phyloP scores from a whole-genome alignment of 2,797 vertebrate genomes.

The Helarctos malayanus region DNA sequence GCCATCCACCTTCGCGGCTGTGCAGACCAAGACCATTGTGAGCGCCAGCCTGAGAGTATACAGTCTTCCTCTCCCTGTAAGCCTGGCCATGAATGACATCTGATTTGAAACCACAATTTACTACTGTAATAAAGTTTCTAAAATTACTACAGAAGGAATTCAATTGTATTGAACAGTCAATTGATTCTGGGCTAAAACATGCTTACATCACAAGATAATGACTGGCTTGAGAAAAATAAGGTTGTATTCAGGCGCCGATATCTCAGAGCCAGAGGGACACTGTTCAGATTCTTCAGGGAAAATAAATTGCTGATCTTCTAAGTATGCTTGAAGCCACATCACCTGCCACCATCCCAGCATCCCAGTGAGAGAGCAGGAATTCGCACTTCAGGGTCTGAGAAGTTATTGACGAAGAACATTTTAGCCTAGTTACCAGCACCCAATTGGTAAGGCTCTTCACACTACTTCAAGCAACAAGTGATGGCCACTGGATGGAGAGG shows the following conservation, averaged over 20 bases:
- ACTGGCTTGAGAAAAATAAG: conserved; percentile 57
- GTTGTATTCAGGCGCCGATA: background rate
- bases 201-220: conserved; percentile 71
- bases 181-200: conserved; percentile 73
- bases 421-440: background rate
- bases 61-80: rapidly evolving
- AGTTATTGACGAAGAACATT: rapidly evolving
- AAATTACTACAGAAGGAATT: conserved; percentile 82
- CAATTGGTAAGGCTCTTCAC: background rate
- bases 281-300: background rate
- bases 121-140: conserved; percentile 80
- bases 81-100: conserved; percentile 3
- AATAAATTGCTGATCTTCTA: background rate
- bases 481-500: background rate
- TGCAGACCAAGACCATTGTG: background rate
- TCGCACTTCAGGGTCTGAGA: background rate
- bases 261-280: background rate
- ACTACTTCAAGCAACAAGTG: background rate
- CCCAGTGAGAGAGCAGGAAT: background rate
- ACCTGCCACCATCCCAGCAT: background rate
- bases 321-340: background rate
- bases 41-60: background rate
- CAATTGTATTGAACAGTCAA: conserved; percentile 79
- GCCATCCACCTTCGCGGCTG: background rate
- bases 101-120: conserved; percentile 78